Base-by-base conservation (phyloP, 2,797 vertebrate genomes). In the Sitta carolinensis region DNA sequence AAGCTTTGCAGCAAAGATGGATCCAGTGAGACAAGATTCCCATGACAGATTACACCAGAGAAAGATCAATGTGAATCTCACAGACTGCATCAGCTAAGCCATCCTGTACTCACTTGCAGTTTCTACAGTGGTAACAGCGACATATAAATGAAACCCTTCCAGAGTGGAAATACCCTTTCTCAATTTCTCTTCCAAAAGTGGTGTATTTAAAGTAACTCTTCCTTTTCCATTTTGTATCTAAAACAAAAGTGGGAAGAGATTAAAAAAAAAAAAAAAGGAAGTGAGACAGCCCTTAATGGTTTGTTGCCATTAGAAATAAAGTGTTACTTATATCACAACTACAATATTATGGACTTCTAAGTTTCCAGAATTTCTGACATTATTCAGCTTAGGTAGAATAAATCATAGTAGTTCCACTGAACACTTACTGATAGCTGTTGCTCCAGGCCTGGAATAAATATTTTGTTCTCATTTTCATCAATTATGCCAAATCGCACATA, bases 401-500 rank as follows among this genome's bases (percentile, higher is more conserved):
- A 89, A 84, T 67, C 4, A 63, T 20, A 61, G 11, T 30, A 66
- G 7, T 74, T 87, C 16, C 48, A 85, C 12, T 51, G 32, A 92
- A 68, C 87, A 96, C 98, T 97, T 82, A 98, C 98, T 51, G 92
- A 59, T 29, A 92, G 83, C 51, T 98, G 97, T 70, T 96, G 96
- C 78, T 98, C 98, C 66, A 96, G 92, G 38, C 97, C 97, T 58
- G 95, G 85, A 67, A 98, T 48, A 91, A 97, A 97, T 36, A 82
- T 95, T 77, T 90, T 97, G 16, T 96, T 89, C 73, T 95, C 90
- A 5, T 63, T 89, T 84, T 90, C 93, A 74, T 97, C 91, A 0
- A 97, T 94, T 51, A 98, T 73, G n/a, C 96, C 97, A 95, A 98
- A 98, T 67, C 98, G 80, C 21, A 98, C 94, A 14, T 98, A 98